Evolutionary conservation across 2,888 invertebrate species (phyloP), one percentile per base, ranked within the genome.

Genomic region (Philereme vetulata): DNA sequence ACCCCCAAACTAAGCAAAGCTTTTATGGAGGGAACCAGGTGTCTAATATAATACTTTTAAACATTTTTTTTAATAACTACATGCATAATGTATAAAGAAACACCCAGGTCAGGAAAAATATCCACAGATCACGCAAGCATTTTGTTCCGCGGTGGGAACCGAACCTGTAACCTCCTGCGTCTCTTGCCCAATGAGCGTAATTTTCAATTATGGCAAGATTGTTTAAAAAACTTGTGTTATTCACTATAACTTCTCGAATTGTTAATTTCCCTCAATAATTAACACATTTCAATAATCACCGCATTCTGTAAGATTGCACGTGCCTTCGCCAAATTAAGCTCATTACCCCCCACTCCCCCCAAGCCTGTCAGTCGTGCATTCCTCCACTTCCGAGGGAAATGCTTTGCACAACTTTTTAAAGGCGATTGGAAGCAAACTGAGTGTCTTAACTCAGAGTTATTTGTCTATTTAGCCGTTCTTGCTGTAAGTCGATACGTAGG

Each of bases 301-400:
- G 59, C 61, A 55, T 51, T 62, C 62, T 54, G 32, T 50, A 59
- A 64, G 55, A 65, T 58, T 49, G 36, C 36, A 63, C 77, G 82
- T 80, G 85, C 85, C 86, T 86, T 81, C 82, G 76, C 80, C 83
- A 86, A 88, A 88, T 88, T 82, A 85, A 84, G 83, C 84, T 85
- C 84, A 86, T 88, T 88, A 83, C 51, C 54, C 47, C n/a, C 21
- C 21, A 1, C 21, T 2, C 21, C 2, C 21, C 21, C 21, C 11
- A 54, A 49, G 62, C 70, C 72, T 69, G 61, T 55, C 59, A 51
- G 59, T 49, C 40, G 53, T 55, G 65, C 65, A 68, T 68, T 68
- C 68, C 66, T 57, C 42, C 43, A 52, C 59, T 43, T 48, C 8
- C n/a, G 11, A 5, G 11, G 32, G 56, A 56, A 49, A 63, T 49